Conservation (phyloP, 2,888 invertebrate genomes). For the Pemphredon lugubris region DNA sequence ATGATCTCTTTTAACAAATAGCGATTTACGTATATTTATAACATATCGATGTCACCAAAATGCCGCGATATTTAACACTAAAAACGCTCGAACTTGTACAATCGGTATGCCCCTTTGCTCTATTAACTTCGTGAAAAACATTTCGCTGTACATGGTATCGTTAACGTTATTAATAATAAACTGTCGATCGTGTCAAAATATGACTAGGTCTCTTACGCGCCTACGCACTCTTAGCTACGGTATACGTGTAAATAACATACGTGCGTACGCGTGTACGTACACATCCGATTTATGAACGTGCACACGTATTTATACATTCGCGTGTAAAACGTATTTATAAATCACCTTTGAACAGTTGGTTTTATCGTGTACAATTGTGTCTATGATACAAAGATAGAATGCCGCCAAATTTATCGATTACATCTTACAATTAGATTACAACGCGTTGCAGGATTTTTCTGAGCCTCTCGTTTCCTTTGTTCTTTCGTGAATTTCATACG, state of each 20-base stretch:
- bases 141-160: slow-evolving; percentile 55
- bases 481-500: neutral
- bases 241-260: slow-evolving; percentile 23
- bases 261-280: slow-evolving; percentile 13
- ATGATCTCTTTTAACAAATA: slow-evolving; percentile 40
- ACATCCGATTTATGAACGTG: slow-evolving; percentile 10
- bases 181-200: slow-evolving; percentile 73
- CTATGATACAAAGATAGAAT: slow-evolving; percentile 29
- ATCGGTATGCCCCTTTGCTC: slow-evolving; percentile 12
- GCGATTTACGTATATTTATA: slow-evolving; percentile 22
- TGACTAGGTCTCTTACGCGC: slow-evolving; percentile 64
- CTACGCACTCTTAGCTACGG: slow-evolving; percentile 54
- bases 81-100: slow-evolving; percentile 31
- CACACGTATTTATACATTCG: slow-evolving; percentile 42
- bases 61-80: slow-evolving; percentile 39
- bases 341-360: slow-evolving; percentile 47
- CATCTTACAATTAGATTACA: neutral
- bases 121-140: slow-evolving; percentile 55
- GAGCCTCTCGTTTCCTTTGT: neutral
- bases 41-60: slow-evolving; percentile 26
- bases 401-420: neutral
- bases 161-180: slow-evolving; percentile 54
- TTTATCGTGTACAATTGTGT: slow-evolving; percentile 35
- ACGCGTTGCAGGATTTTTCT: neutral
- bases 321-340: slow-evolving; percentile 45